phyloP scores from a whole-genome alignment of 2,888 invertebrate species.

The Ischnura elegans region DNA sequence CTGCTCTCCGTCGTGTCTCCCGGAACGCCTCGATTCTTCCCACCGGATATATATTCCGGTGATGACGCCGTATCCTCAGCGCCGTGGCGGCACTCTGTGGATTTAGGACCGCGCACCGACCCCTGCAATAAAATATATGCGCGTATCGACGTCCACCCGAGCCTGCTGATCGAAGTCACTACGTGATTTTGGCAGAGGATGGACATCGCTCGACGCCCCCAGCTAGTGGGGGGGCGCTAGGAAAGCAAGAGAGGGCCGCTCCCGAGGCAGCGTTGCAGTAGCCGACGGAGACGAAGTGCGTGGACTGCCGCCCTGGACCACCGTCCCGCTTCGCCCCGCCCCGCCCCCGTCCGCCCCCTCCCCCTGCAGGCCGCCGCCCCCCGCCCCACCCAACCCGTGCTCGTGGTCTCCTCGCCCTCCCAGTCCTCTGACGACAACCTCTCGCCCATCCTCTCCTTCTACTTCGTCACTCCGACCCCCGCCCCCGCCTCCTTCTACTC shows the following conservation, averaged over 20 bases:
- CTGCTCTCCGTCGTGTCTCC: background rate
- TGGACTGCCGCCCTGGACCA: background rate
- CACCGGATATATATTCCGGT: no score
- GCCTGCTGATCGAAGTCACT: background rate
- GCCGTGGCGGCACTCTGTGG: background rate
- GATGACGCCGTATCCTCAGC: background rate
- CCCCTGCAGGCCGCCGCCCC: background rate
- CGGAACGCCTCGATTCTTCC: no score
- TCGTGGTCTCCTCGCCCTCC: background rate
- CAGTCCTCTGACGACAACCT: background rate
- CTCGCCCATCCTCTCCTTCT: constrained; percentile 30
- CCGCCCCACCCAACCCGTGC: background rate
- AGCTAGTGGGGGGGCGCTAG: no score
- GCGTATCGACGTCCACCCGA: background rate
- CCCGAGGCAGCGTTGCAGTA: background rate
- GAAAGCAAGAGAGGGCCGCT: background rate
- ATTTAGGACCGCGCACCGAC: background rate
- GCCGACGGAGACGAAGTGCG: no score
- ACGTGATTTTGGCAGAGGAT: background rate
- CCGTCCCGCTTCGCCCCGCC: background rate
- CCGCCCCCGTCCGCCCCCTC: background rate
- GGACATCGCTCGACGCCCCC: background rate
- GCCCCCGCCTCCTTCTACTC: background rate
- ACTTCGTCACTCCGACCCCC: background rate
- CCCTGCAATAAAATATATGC: background rate